Percentiles rank a stretch among this genome's conserved stretches.
phyloP scores from a whole-genome alignment of 2,113 vertebrate species.

The Nestor notabilis region DNA sequence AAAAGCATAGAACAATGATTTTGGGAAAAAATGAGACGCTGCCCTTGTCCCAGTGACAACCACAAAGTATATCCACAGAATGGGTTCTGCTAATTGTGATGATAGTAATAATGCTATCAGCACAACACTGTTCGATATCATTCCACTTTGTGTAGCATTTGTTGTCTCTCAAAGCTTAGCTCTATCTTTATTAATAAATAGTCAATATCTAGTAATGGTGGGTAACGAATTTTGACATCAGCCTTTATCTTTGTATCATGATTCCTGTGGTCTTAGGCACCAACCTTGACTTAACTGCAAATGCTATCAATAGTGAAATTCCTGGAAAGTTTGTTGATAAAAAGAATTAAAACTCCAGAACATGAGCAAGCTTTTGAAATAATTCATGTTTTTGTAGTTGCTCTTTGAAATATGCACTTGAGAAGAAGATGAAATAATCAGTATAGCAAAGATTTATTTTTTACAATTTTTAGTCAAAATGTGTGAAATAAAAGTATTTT shows the following conservation, averaged over 20 bases:
- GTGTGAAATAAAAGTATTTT: background rate
- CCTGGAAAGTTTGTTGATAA: background rate
- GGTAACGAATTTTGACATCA: background rate
- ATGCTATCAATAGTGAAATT: background rate
- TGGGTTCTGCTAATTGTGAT: background rate
- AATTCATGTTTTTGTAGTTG: background rate
- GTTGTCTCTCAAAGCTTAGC: background rate
- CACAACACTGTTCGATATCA: accelerated
- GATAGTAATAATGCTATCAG: background rate
- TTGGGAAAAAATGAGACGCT: background rate
- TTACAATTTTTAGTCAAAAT: background rate
- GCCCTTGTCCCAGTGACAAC: background rate
- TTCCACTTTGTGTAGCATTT: background rate
- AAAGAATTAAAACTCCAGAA: background rate
- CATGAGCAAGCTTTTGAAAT: background rate
- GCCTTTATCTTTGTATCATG: background rate
- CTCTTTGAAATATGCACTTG: background rate
- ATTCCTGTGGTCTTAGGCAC: background rate
- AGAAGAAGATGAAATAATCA: background rate
- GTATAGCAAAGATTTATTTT: background rate
- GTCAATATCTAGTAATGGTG: background rate
- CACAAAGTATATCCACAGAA: background rate
- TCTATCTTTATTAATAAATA: background rate
- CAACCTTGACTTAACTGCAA: background rate
- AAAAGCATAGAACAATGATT: background rate